Conservation (phyloP, 2,113 vertebrate genomes). For the Sigmodon hispidus region DNA sequence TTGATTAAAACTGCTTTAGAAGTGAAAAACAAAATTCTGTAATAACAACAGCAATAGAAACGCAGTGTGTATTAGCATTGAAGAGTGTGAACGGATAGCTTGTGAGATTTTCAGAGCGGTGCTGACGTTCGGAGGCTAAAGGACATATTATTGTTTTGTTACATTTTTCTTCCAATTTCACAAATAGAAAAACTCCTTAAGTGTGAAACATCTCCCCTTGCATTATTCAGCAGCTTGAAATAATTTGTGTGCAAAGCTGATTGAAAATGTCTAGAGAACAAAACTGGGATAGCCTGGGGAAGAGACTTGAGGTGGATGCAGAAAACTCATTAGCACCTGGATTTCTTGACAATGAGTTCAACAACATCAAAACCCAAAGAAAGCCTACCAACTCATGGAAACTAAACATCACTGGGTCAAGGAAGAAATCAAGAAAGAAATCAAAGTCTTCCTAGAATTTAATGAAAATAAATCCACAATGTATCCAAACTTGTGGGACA, state of each 20-base stretch:
- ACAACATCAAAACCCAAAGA: no score
- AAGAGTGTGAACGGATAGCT: neutral
- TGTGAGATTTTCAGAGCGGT: neutral
- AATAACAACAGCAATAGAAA: neutral
- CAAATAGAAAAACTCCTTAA: neutral
- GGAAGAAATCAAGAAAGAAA: no score
- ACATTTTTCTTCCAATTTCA: conserved; percentile 33
- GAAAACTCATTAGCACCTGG: conserved; percentile 65
- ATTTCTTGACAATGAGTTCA: conserved; percentile 45
- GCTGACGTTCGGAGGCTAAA: neutral
- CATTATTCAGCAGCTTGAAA: conserved; percentile 56
- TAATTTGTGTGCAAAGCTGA: conserved; percentile 13
- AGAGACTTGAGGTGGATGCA: conserved; percentile 38
- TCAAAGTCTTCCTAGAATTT: no score
- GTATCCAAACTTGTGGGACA: no score
- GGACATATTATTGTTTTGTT: neutral
- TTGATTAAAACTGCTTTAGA: neutral
- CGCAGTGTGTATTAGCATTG: neutral
- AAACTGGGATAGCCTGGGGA: conserved; percentile 41
- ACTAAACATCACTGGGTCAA: no score
- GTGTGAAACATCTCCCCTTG: conserved; percentile 2
- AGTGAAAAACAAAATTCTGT: neutral
- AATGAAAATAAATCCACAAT: no score
- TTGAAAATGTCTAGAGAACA: conserved; percentile 52
- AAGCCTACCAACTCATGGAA: no score